phyloP scores from a whole-genome alignment of 2,797 vertebrate species.

The Sarcophilus harrisii region DNA sequence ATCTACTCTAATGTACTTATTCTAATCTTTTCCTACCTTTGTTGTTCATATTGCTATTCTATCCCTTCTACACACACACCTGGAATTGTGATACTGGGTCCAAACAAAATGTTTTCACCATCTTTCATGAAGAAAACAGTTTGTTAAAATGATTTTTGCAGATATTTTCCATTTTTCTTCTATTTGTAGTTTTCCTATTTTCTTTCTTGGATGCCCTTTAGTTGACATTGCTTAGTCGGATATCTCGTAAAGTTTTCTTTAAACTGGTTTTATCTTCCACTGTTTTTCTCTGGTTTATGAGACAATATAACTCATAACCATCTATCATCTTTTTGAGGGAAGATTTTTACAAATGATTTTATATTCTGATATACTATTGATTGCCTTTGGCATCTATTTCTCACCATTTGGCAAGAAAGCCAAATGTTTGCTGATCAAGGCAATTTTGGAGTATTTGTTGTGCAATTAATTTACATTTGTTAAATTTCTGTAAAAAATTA shows the following conservation, averaged over 20 bases:
- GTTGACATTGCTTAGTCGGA: not conserved
- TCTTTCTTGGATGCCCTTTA: not conserved
- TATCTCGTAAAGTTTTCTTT: not conserved
- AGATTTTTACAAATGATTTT: not conserved
- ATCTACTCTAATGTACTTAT: not conserved
- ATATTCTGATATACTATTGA: not conserved
- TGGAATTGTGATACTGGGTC: not conserved
- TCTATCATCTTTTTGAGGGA: not conserved
- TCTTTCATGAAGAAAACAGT: not conserved
- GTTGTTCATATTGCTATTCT: not conserved
- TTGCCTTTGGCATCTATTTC: not conserved
- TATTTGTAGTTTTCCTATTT: not conserved
- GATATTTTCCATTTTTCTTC: not conserved
- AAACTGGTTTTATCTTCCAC: not conserved
- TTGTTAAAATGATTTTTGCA: not conserved
- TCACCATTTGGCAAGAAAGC: not conserved
- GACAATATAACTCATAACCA: not conserved
- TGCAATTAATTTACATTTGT: not conserved
- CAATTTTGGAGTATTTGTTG: not conserved
- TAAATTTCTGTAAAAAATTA: not conserved
- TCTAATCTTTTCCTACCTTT: not conserved
- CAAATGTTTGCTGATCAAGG: not conserved
- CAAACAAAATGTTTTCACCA: not conserved
- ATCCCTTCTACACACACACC: not conserved
- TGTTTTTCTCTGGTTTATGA: not conserved